These are phyloP conservation scores for Alauda arvensis DNA, from an alignment of 2,797 vertebrate genomes.

Conservation along the genomic window DNA sequence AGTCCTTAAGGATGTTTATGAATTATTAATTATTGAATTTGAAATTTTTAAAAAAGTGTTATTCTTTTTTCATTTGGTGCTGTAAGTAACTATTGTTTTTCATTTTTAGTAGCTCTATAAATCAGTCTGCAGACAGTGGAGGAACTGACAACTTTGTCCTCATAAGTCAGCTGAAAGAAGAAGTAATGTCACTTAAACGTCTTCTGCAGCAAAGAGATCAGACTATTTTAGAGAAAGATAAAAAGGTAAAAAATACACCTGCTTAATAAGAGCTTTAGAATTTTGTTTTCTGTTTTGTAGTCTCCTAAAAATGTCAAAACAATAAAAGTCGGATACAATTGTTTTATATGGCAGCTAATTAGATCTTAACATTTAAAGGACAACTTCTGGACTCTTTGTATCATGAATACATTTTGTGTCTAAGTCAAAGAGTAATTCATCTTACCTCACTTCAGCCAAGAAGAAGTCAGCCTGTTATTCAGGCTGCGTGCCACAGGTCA, in stretches of 20 bases:
- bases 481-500: not conserved
- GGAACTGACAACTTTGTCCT: constrained; percentile 99
- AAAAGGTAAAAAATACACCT: constrained; percentile 81
- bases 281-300: not conserved
- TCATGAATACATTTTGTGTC: not conserved
- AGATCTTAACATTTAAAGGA: not conserved
- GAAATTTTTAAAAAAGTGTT: not conserved
- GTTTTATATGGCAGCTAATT: not conserved
- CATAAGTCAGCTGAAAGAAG: constrained; percentile 98
- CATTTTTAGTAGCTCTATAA: constrained; percentile 91
- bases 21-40: constrained; percentile 68
- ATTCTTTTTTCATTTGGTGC: constrained; percentile 11
- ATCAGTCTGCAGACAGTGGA: constrained; percentile 96
- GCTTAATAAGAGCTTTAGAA: not conserved
- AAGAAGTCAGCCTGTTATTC: not conserved
- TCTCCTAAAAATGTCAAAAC: not conserved
- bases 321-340: not conserved
- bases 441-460: not conserved
- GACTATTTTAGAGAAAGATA: constrained; percentile 96
- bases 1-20: constrained; percentile 72
- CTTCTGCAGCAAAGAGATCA: constrained; percentile 96
- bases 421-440: not conserved
- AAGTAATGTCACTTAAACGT: constrained; percentile 97
- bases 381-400: not conserved
- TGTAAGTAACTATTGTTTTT: constrained; percentile 42